Conservation (phyloP, 2,888 invertebrate species). For the Dryadula phaetusa region DNA sequence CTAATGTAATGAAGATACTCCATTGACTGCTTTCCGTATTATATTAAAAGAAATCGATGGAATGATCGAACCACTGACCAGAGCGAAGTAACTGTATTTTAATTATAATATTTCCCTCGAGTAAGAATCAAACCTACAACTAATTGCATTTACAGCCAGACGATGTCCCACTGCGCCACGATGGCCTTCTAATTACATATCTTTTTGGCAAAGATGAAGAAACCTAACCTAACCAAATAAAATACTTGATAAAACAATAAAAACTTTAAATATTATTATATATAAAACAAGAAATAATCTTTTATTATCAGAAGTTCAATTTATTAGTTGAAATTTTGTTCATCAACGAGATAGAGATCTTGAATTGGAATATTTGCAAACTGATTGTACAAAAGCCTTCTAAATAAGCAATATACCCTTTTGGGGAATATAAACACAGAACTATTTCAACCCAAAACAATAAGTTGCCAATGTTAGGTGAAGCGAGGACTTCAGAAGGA, state of each 20-base stretch:
- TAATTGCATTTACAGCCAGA: too few species aligned
- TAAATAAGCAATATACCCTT: conserved; percentile 43
- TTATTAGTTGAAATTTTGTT: conserved; percentile 30
- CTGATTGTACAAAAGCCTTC: conserved; percentile 42
- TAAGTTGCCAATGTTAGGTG: conserved; percentile 41
- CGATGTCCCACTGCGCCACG: too few species aligned
- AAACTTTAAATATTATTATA: neutral
- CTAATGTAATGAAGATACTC: too few species aligned
- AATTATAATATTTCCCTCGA: too few species aligned
- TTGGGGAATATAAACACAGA: conserved; percentile 41
- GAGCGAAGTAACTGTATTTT: too few species aligned
- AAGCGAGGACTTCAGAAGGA: conserved; percentile 32
- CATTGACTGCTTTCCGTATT: too few species aligned
- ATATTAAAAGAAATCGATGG: too few species aligned
- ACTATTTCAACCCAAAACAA: conserved; percentile 45
- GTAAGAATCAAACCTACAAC: too few species aligned
- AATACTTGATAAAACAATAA: neutral
- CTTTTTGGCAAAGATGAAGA: too few species aligned
- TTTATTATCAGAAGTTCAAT: conserved; percentile 23
- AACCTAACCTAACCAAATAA: neutral
- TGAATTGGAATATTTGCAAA: conserved; percentile 38
- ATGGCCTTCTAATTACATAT: too few species aligned
- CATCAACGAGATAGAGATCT: conserved; percentile 39
- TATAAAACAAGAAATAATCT: neutral
- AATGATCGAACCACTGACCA: too few species aligned